These are phyloP conservation scores for Bergia sp. DNA, from an alignment of 92 coral and sea anemone species.

Conservation along the genomic window DNA sequence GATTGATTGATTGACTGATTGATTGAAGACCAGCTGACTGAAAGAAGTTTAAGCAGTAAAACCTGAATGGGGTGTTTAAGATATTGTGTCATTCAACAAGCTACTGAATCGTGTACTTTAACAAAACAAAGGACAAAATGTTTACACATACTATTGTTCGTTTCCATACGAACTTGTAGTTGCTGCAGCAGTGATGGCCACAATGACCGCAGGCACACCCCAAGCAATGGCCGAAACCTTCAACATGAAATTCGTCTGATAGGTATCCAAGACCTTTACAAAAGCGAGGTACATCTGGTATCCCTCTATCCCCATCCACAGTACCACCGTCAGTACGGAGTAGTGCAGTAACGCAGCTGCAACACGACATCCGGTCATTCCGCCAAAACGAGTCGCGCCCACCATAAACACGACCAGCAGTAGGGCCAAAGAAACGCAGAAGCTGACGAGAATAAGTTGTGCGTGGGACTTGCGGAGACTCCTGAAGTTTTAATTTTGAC, in stretches of 20 bases:
- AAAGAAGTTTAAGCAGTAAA: too few relatives aligned
- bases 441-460: slow-evolving; percentile 81
- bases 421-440: slow-evolving; percentile 81
- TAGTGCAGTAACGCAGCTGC: slow-evolving; percentile 24
- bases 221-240: slow-evolving; percentile 11
- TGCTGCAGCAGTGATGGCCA: slow-evolving; percentile 11
- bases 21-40: too few relatives aligned
- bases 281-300: slow-evolving; percentile 44
- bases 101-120: too few relatives aligned
- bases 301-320: slow-evolving; percentile 44
- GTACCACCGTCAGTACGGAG: slow-evolving; percentile 24
- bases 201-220: slow-evolving; percentile 44
- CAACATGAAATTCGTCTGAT: slow-evolving; percentile 12
- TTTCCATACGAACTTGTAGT: slow-evolving; percentile 12
- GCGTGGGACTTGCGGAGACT: slow-evolving; percentile 81
- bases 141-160: slow-evolving; percentile 25
- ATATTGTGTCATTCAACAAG: too few relatives aligned
- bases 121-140: background rate
- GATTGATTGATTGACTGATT: too few relatives aligned
- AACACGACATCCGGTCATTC: slow-evolving; percentile 10
- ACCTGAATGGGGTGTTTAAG: too few relatives aligned
- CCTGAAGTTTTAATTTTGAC: too few relatives aligned
- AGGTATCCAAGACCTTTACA: slow-evolving; percentile 17
- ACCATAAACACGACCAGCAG: slow-evolving; percentile 81
- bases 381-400: slow-evolving; percentile 66